Conservation (phyloP, 1,140 invertebrate species). For the Drosophila navojoa region DNA sequence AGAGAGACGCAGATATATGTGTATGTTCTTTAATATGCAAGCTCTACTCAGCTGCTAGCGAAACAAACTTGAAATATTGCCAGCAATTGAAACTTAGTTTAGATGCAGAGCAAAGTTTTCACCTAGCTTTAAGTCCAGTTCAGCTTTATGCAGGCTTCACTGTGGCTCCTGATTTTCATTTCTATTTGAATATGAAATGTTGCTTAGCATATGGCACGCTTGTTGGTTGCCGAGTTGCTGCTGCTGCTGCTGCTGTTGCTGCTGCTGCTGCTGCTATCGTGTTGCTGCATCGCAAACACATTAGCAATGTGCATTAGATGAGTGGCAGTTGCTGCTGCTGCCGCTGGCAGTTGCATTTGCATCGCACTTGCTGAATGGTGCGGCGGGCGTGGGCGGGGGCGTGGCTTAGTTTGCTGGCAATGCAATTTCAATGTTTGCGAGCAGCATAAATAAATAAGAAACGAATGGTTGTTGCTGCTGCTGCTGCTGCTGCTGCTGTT, state of each 20-base stretch:
- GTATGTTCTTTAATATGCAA: no score
- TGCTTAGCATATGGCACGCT: neutral
- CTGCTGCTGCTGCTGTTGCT: conserved; percentile 10
- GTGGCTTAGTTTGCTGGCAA: conserved; percentile 31
- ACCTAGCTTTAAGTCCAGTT: neutral
- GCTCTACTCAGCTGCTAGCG: no score
- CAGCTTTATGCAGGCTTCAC: neutral
- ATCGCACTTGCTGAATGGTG: conserved; percentile 15
- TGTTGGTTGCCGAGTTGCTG: no score
- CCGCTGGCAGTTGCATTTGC: conserved; percentile 32
- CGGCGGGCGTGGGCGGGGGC: no score
- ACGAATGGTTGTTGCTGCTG: conserved; percentile 9
- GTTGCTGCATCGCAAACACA: conserved; percentile 37
- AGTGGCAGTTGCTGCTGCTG: conserved; percentile 33
- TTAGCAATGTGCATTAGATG: conserved; percentile 41
- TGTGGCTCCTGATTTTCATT: conserved; percentile 1
- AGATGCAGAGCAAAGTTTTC: neutral
- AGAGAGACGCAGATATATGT: neutral
- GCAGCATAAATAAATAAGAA: conserved; percentile 47
- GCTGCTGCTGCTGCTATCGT: conserved; percentile 31
- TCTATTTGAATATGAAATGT: conserved; percentile 8
- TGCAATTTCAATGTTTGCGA: conserved; percentile 68
- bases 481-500: conserved; percentile 7
- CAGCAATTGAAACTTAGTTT: no score
- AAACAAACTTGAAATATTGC: no score